Conservation (phyloP, 2,888 invertebrate genomes). For the Leucophora obtusa region DNA sequence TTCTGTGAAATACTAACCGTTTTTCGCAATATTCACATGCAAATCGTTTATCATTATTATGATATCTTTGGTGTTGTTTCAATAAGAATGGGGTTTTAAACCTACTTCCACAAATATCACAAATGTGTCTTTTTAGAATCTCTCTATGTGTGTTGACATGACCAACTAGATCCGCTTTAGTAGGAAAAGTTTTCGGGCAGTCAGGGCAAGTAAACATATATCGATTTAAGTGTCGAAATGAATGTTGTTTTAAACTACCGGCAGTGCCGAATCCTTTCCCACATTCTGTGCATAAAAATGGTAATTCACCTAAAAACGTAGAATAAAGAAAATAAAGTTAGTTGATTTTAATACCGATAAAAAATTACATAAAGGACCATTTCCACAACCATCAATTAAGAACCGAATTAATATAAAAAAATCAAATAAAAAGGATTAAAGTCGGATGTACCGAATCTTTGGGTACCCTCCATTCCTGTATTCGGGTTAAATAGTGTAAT, state of each 20-base stretch:
- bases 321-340: too few species aligned
- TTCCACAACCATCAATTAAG: too few species aligned
- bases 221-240: slow-evolving; percentile 49
- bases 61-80: slow-evolving; percentile 59
- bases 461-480: too few species aligned
- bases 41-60: slow-evolving; percentile 49
- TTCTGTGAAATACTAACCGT: slow-evolving; percentile 26
- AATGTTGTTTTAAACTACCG: slow-evolving; percentile 55
- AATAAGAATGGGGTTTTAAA: slow-evolving; percentile 54
- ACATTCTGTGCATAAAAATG: slow-evolving; percentile 55
- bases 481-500: too few species aligned
- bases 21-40: slow-evolving; percentile 59
- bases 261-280: slow-evolving; percentile 56
- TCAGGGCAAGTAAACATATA: slow-evolving; percentile 49
- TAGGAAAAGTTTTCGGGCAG: slow-evolving; percentile 53
- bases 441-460: too few species aligned
- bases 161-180: slow-evolving; percentile 52
- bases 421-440: too few species aligned
- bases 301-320: slow-evolving; percentile 34
- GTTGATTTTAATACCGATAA: too few species aligned
- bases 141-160: slow-evolving; percentile 52
- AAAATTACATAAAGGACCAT: too few species aligned
- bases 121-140: slow-evolving; percentile 53
- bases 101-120: slow-evolving; percentile 56
- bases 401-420: too few species aligned